Evolutionary conservation across 1,140 invertebrate species (phyloP).

Genomic region (Panagrolaimus sp.): DNA sequence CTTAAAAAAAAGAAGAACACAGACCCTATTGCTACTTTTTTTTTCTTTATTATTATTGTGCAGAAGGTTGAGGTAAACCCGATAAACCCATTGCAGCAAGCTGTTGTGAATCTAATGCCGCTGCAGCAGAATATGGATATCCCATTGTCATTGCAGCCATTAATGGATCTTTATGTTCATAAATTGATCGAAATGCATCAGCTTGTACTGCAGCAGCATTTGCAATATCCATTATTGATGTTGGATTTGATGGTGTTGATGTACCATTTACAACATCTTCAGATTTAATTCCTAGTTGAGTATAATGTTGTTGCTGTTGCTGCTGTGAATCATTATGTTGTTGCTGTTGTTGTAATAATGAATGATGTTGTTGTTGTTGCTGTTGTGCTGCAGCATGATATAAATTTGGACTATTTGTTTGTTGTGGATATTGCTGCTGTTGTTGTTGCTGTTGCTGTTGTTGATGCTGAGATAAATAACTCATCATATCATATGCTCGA

Average conservation of each 20-base stretch:
- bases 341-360: background rate
- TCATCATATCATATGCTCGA: slow-evolving; percentile 9
- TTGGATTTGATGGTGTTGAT: too few species aligned
- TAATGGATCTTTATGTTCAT: background rate
- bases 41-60: too few species aligned
- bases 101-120: background rate
- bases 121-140: background rate
- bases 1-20: too few species aligned
- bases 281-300: too few species aligned
- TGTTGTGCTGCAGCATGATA: background rate
- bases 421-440: background rate
- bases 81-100: slow-evolving; percentile 8
- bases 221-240: too few species aligned
- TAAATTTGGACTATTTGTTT: background rate
- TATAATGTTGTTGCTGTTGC: background rate
- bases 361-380: background rate
- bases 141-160: background rate
- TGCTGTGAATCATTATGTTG: background rate
- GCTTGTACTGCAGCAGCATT: too few species aligned
- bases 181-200: background rate
- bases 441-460: background rate
- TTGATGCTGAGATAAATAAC: background rate
- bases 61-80: background rate
- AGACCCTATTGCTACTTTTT: too few species aligned
- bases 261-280: too few species aligned